These are phyloP conservation scores for Oplegnathus fasciatus DNA, from an alignment of 2,113 vertebrate genomes.

Conservation along the genomic window DNA sequence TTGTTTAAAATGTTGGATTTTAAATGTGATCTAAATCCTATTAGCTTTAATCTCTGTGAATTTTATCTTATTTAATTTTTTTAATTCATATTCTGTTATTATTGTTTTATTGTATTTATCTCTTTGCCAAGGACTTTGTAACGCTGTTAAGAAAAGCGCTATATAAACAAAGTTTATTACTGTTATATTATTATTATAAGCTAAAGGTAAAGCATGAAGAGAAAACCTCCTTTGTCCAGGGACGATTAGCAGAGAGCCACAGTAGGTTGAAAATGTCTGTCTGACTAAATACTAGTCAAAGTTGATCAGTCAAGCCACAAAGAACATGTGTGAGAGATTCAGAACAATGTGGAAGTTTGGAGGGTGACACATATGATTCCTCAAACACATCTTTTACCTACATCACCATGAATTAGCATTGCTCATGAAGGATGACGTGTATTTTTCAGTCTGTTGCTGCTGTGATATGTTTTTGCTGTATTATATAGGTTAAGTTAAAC, in stretches of 20 bases:
- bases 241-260: background rate
- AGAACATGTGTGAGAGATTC: background rate
- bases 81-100: too few relatives aligned
- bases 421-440: background rate
- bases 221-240: background rate
- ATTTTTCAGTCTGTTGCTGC: background rate
- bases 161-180: too few relatives aligned
- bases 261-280: background rate
- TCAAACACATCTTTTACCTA: background rate
- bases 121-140: too few relatives aligned
- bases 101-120: too few relatives aligned
- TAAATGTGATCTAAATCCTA: background rate
- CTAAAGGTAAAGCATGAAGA: background rate
- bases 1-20: background rate
- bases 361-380: background rate
- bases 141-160: too few relatives aligned
- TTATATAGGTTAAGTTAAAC: background rate
- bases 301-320: background rate
- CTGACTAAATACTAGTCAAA: background rate
- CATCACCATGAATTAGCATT: background rate
- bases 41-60: too few relatives aligned
- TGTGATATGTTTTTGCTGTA: background rate
- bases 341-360: background rate
- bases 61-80: too few relatives aligned
- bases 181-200: too few relatives aligned